phyloP scores from a whole-genome alignment of 2,888 invertebrate species.

The Drosophila mimica region DNA sequence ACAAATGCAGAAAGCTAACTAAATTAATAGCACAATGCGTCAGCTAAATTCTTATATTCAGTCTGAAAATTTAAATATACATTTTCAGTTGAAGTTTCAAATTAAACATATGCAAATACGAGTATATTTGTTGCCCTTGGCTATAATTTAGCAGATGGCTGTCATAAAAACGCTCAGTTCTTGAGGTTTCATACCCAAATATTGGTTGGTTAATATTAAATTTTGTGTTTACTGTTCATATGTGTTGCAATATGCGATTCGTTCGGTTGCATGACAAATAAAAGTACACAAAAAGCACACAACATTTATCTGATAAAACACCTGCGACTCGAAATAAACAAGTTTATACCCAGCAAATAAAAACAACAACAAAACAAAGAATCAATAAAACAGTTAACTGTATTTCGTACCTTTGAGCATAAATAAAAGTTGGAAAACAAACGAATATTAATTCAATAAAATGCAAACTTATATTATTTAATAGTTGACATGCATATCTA shows the following conservation, averaged over 20 bases:
- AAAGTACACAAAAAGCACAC: background rate
- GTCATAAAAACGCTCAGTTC: background rate
- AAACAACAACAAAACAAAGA: slow-evolving; percentile 14
- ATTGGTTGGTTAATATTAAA: background rate
- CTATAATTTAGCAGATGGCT: background rate
- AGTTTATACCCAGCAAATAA: slow-evolving; percentile 27
- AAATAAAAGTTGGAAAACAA: slow-evolving; percentile 33
- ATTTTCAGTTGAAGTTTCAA: slow-evolving; percentile 28
- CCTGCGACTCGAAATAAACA: slow-evolving; percentile 21
- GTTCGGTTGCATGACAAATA: background rate
- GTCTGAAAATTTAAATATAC: slow-evolving; percentile 21
- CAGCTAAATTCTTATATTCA: slow-evolving; percentile 12
- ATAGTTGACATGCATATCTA: background rate
- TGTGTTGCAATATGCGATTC: background rate
- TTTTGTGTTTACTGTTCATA: background rate
- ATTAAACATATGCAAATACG: background rate
- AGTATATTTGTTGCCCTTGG: background rate
- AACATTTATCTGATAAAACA: background rate
- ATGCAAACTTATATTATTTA: background rate
- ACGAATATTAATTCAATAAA: background rate
- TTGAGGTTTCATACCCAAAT: slow-evolving; percentile 13
- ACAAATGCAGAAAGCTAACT: background rate
- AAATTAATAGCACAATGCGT: slow-evolving; percentile 6
- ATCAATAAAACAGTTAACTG: slow-evolving; percentile 55
- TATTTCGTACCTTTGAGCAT: slow-evolving; percentile 65